Conservation (phyloP, 2,113 vertebrate genomes). For the Podilymbus podiceps region DNA sequence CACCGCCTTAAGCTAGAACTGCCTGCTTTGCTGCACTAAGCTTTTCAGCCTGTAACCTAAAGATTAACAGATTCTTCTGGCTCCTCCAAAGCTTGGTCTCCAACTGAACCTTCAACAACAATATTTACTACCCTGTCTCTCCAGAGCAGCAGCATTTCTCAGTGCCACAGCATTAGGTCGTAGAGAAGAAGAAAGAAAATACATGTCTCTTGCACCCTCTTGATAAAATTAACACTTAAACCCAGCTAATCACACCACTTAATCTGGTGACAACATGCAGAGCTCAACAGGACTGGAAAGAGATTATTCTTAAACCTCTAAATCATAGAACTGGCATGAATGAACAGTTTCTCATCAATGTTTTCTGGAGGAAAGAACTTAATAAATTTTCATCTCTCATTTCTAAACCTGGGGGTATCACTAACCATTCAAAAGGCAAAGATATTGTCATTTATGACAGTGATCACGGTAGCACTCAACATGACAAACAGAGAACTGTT, state of each 20-base stretch:
- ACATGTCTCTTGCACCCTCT: not conserved
- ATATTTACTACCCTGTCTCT: not conserved
- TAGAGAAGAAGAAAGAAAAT: not conserved
- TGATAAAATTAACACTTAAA: constrained; percentile 12
- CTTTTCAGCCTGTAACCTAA: not conserved
- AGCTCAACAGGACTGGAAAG: not conserved
- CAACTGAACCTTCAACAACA: not conserved
- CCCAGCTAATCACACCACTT: constrained; percentile 8
- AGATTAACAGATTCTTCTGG: not conserved
- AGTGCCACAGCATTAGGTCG: not conserved
- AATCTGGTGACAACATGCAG: not conserved
- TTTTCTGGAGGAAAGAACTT: not conserved
- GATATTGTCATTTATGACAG: not conserved
- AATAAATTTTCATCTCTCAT: not conserved
- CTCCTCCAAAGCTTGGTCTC: not conserved
- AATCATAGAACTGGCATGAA: not conserved
- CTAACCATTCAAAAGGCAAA: not conserved
- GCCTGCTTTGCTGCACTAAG: not conserved
- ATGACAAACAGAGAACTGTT: not conserved
- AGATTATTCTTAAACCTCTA: not conserved
- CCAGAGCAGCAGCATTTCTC: not conserved
- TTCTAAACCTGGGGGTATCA: not conserved
- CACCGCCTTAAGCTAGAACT: not conserved
- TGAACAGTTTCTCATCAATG: not conserved
- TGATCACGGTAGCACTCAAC: not conserved